Percentiles rank a stretch among this genome's conserved stretches.
Conservation (phyloP, 2,113 vertebrate species). For the Zootoca vivipara region DNA sequence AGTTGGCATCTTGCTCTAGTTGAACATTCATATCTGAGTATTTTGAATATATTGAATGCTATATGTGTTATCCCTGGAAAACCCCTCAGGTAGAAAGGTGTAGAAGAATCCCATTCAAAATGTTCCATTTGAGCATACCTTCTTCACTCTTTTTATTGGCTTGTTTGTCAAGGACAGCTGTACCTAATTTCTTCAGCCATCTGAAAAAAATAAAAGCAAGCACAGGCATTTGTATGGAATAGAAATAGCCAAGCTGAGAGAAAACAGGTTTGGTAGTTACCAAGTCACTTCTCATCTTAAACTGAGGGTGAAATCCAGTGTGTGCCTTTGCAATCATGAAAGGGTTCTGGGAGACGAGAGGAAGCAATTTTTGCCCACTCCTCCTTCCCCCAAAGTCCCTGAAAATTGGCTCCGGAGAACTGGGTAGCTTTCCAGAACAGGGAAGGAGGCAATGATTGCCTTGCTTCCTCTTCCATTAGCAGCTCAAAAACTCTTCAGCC, state of each 20-base stretch:
- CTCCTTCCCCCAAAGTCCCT: not conserved
- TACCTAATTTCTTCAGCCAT: slow-evolving; percentile 94
- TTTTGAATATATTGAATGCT: not conserved
- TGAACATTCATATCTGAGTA: not conserved
- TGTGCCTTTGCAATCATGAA: not conserved
- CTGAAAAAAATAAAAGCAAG: slow-evolving; percentile 73
- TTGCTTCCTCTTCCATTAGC: not conserved
- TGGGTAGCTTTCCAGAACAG: not conserved
- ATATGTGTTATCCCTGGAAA: not conserved
- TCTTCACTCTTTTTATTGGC: slow-evolving; percentile 73
- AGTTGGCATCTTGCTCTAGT: not conserved
- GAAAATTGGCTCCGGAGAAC: not conserved
- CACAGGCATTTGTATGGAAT: slow-evolving; percentile 15
- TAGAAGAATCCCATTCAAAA: not conserved
- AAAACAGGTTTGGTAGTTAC: not conserved
- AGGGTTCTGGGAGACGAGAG: not conserved
- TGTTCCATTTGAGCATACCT: slow-evolving; percentile 64
- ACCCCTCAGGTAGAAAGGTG: not conserved
- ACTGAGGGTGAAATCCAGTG: not conserved
- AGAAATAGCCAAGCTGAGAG: not conserved
- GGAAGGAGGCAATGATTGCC: not conserved
- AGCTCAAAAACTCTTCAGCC: not conserved
- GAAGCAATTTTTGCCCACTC: not conserved
- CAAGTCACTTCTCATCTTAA: not conserved
- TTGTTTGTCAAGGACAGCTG: slow-evolving; percentile 84